Conservation (phyloP, 1,140 invertebrate genomes). For the Papilio xuthus region DNA sequence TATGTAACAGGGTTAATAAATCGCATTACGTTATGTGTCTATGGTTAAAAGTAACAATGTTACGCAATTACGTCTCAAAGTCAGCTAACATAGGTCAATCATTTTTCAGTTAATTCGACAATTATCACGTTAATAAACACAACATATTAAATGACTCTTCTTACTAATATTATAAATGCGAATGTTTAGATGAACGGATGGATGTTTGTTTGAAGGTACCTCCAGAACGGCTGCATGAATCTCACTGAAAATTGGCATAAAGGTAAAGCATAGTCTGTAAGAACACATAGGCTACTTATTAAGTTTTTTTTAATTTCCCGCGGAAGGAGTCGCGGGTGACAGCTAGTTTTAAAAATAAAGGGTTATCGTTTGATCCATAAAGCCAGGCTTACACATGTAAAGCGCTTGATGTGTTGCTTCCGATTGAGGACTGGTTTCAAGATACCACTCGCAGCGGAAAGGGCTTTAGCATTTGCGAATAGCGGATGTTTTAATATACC, state of each 20-base stretch:
- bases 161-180: too few species aligned
- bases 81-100: not conserved
- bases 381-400: not conserved
- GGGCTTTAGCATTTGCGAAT: constrained; percentile 3
- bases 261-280: too few species aligned
- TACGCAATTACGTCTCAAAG: not conserved
- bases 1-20: not conserved
- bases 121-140: too few species aligned
- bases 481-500: not conserved
- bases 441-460: not conserved
- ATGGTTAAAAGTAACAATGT: not conserved
- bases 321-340: too few species aligned
- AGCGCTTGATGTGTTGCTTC: not conserved
- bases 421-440: not conserved
- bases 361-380: not conserved
- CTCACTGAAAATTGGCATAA: too few species aligned
- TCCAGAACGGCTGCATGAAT: too few species aligned
- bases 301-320: too few species aligned
- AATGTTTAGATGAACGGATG: too few species aligned
- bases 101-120: too few species aligned
- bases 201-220: too few species aligned
- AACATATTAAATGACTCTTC: not conserved
- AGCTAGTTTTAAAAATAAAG: not conserved
- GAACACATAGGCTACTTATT: too few species aligned
- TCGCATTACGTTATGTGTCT: not conserved